Evolutionary conservation across 2,888 invertebrate genomes (phyloP), one percentile per base, ranked within the genome.

Genomic region (Amblyjoppa proteus): DNA sequence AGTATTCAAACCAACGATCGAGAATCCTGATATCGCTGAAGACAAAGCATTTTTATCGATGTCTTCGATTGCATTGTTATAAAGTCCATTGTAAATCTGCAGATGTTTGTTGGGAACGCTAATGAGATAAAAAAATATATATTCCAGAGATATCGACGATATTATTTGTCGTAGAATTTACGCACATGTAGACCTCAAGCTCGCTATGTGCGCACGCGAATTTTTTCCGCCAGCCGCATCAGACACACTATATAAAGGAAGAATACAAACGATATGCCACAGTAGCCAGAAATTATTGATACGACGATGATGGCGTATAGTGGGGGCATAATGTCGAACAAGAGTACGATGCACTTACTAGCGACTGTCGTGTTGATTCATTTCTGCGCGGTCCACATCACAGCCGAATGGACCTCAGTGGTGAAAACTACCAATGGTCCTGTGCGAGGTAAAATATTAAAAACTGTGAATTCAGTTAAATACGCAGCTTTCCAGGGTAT

Each of bases 1-100:
- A 61, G 89, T 94, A 86, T 95, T 95, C 89, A 94, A 94, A n/a
- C 95, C 95, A 89, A 95, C 95, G 20, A 94, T 95, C 3, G 95
- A 95, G 64, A 87, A 95, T 69, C 94, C 95, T 87, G 92, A 92
- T 11, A 81, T 94, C 16, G 93, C 93, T 3, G 94, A 94, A 56
- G 94, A 94, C 92, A 94, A 94, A 86, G 93, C 94, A 7, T 95
- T 96, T 89, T 88, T 95, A 31, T 90, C 94, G 9, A 93, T 94
- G 76, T 92, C 93, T 34, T 34, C 34, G 6, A 34, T 34, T 34
- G 6, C 6, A 20, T 34, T 34, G 34, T 34, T 34, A 5, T 34
- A 20, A 20, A 20, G 20, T 20, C 20, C 0, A 20, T 20, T 20
- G 20, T 20, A 20, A 20, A 20, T 20, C 20, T 20, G 20, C 20